Evolutionary conservation across 35 echinoderm and acorn worm genomes (phyloP).

Genomic region (Chiridota heheva): DNA sequence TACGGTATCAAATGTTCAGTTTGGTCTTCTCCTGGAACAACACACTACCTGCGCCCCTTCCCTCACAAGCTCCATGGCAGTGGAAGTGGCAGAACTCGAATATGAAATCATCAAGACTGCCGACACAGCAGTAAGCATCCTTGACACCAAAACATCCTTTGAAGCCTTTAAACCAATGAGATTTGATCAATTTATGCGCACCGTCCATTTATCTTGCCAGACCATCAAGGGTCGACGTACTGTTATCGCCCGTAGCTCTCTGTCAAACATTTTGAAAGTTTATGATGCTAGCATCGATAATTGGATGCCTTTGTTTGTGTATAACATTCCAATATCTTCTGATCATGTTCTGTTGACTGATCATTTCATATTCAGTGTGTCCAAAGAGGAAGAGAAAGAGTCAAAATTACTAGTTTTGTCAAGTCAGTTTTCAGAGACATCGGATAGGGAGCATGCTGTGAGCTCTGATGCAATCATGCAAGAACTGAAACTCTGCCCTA

Average conservation of each 20-base stretch:
- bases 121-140: slow-evolving; percentile 21
- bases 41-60: background rate
- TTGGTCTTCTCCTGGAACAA: slow-evolving; percentile 33
- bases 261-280: slow-evolving; percentile 29
- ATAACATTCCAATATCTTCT: slow-evolving; percentile 37
- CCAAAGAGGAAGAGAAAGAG: background rate
- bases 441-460: slow-evolving; percentile 15
- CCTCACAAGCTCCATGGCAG: slow-evolving; percentile 27
- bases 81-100: background rate
- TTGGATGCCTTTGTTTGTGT: slow-evolving; percentile 11
- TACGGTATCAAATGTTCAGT: slow-evolving; percentile 31
- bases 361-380: slow-evolving; percentile 32
- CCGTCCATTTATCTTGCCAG: slow-evolving; percentile 20
- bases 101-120: slow-evolving; percentile 6
- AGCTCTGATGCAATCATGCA: too few species aligned
- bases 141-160: background rate
- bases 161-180: background rate
- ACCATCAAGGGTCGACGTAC: background rate
- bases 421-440: slow-evolving; percentile 21
- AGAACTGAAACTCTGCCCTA: too few species aligned
- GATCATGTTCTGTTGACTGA: slow-evolving; percentile 33
- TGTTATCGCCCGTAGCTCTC: slow-evolving; percentile 21
- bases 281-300: slow-evolving; percentile 36
- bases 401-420: background rate
- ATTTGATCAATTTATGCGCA: slow-evolving; percentile 38